phyloP scores from a whole-genome alignment of 2,888 invertebrate genomes.

The Hypercompe scribonia region DNA sequence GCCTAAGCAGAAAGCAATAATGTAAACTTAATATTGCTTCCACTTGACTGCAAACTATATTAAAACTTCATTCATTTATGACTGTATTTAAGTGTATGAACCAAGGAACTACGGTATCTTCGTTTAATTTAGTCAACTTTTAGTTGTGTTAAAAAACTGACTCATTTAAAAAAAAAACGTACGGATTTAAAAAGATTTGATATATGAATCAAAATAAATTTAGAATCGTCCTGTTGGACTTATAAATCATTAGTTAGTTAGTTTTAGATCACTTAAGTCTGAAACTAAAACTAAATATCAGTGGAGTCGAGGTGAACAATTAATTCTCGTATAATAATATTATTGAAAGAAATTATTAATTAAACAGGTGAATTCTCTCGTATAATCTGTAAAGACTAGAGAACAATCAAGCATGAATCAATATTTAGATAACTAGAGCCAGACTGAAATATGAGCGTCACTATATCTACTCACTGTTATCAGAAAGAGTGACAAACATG shows the following conservation, averaged over 20 bases:
- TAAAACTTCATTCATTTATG: no score
- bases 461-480: background rate
- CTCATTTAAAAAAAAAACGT: background rate
- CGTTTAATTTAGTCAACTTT: no score
- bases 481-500: background rate
- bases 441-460: conserved; percentile 5
- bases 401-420: background rate
- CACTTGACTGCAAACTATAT: no score
- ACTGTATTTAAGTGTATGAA: no score
- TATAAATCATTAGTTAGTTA: background rate
- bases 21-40: background rate
- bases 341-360: background rate
- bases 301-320: background rate
- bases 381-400: background rate
- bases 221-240: background rate
- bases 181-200: background rate
- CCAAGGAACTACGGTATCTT: no score
- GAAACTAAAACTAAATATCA: background rate
- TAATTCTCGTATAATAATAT: background rate
- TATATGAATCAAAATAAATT: background rate
- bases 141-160: background rate
- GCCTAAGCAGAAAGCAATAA: background rate
- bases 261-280: background rate
- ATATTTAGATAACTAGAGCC: background rate
- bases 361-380: background rate